Evolutionary conservation across 2,888 invertebrate species (phyloP), one percentile per base, ranked within the genome.

Genomic region (Drosophila anomalipes): DNA sequence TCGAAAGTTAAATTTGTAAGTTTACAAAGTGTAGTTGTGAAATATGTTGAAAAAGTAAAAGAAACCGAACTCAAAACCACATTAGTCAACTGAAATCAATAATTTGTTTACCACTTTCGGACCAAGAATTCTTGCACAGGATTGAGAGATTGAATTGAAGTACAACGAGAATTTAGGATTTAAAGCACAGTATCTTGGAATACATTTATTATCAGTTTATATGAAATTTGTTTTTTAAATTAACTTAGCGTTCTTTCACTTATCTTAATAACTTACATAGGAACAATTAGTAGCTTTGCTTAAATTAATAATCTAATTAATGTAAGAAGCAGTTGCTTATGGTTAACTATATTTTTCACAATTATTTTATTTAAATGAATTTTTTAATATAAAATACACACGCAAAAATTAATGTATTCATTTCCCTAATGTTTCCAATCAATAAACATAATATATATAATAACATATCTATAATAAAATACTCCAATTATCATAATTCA

Each of bases 61-160:
- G n/a, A 52, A n/a, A 26, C 1, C 12, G 7, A 33, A 33, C 28
- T 26, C 39, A 37, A 52, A 32, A 39, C 16, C 10, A 44, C n/a
- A 72, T 67, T 57, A 57, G 59, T n/a, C 12, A 41, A 41, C 54
- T 53, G 49, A 35, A 64, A 47, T 74, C 28, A 52, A 68, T 66
- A 51, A 61, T 51, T 77, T 69, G 37, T 30, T 41, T 57, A 47
- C 32, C 22, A 52, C 10, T 35, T 14, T 35, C 33, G 33, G 0
- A 4, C 4, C 14, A 14, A 35, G 14, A 35, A 4, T 12, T 14
- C 14, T 35, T 14, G 1, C 12, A 35, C 33, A 4, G 4, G 5
- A 16, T 12, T 44, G 10, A 5, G 0, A 22, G 19, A 39, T 28
- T 28, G 28, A 4, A 33, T 12, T 12, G 37, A 37, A 37, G 37